Evolutionary conservation across 1,140 invertebrate genomes (phyloP).

Genomic region (Schlechtendalia chinensis): DNA sequence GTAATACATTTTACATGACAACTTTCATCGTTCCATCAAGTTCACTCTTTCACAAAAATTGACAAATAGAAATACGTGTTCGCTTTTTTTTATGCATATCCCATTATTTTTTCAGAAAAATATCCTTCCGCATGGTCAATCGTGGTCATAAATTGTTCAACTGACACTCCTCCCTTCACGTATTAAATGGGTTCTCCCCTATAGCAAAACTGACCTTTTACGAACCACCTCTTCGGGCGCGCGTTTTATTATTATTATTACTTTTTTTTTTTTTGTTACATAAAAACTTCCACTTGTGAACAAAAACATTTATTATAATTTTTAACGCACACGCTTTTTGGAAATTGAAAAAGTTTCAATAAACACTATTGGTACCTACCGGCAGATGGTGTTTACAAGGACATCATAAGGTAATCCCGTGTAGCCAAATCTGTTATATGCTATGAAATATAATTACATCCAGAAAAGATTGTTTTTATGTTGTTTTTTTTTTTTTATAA

Average conservation of each 20-base stretch:
- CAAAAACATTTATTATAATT: constrained; percentile 42
- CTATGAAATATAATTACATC: constrained; percentile 4
- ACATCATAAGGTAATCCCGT: background rate
- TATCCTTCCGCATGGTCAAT: constrained; percentile 10
- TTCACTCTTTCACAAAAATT: background rate
- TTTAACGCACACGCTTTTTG: constrained; percentile 16
- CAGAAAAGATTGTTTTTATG: background rate
- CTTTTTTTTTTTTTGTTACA: background rate
- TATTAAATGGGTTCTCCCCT: background rate
- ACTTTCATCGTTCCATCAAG: background rate
- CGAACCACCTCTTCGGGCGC: background rate
- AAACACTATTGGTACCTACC: background rate
- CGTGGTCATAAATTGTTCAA: constrained; percentile 36
- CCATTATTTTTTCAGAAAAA: constrained; percentile 2
- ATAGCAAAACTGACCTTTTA: constrained; percentile 42
- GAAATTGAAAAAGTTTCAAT: constrained; percentile 45
- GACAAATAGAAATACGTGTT: constrained; percentile 27
- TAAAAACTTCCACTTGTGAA: constrained; percentile 18
- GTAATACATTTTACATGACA: background rate
- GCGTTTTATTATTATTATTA: constrained; percentile 12
- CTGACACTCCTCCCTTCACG: background rate
- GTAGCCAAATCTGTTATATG: background rate
- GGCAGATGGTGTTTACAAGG: background rate
- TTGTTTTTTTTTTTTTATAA: background rate
- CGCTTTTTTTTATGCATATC: background rate